These are phyloP conservation scores for Cebidichthys violaceus DNA, from an alignment of 2,113 vertebrate species.

Conservation along the genomic window DNA sequence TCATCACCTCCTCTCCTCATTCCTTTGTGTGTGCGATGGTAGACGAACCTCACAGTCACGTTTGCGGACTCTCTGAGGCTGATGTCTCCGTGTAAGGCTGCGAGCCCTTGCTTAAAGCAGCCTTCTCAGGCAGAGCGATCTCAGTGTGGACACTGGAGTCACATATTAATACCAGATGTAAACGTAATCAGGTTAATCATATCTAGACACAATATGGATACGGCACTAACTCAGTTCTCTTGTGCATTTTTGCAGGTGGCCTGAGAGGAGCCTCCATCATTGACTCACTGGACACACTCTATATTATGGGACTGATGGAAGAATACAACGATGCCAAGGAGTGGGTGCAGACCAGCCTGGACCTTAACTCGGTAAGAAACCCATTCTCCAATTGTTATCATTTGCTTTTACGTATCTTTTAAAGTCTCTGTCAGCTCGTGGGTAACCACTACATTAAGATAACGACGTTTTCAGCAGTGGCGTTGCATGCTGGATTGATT, in stretches of 20 bases:
- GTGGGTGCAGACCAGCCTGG: conserved; percentile 93
- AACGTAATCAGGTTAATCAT: neutral
- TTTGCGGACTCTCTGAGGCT: neutral
- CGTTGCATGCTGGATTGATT: conserved; percentile 54
- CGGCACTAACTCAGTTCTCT: neutral
- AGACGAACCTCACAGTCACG: neutral
- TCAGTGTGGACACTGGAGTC: neutral
- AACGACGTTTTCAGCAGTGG: conserved; percentile 47
- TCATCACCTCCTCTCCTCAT: neutral
- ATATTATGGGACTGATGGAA: conserved; percentile 95
- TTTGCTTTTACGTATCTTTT: neutral
- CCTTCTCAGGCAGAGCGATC: neutral
- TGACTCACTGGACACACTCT: conserved; percentile 95
- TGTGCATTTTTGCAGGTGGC: conserved; percentile 85
- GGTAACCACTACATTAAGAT: conserved; percentile 7
- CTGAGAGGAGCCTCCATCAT: conserved; percentile 94
- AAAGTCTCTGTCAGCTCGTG: neutral
- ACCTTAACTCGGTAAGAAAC: conserved; percentile 92
- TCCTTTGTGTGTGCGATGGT: neutral
- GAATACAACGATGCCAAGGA: conserved; percentile 95
- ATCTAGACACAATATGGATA: neutral
- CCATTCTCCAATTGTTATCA: neutral
- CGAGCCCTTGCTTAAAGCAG: neutral
- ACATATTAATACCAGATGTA: too few species aligned
- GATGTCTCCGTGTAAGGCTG: neutral